phyloP scores from a whole-genome alignment of 2,797 vertebrate genomes.

The Epinephelus malabaricus region DNA sequence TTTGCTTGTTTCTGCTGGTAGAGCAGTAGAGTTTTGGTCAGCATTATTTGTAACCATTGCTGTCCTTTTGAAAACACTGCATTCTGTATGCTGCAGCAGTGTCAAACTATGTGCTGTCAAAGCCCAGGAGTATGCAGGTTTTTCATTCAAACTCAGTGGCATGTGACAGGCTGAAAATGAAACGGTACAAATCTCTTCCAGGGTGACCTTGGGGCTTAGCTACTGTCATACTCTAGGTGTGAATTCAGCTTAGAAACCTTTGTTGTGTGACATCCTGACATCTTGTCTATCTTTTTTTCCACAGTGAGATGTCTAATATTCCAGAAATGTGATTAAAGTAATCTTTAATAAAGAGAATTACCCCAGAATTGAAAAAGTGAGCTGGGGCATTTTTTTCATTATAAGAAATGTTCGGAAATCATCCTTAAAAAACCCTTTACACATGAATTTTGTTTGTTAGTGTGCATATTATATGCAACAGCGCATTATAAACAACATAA shows the following conservation, averaged over 20 bases:
- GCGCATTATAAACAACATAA: too few species aligned
- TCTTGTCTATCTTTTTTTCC: constrained; percentile 21
- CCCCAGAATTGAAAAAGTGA: constrained; percentile 11
- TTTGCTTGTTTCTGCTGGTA: not conserved
- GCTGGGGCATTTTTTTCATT: not conserved
- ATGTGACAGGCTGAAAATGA: constrained; percentile 68
- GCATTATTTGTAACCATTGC: constrained; percentile 6
- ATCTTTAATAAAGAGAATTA: constrained; percentile 26
- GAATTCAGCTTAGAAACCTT: constrained; percentile 41
- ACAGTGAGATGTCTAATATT: constrained; percentile 12
- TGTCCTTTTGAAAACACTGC: constrained; percentile 21
- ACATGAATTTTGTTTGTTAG: not conserved
- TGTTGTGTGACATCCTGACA: constrained; percentile 51
- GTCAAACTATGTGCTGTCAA: constrained; percentile 34
- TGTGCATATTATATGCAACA: too few species aligned
- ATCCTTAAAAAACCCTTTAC: not conserved
- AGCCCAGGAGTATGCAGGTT: constrained; percentile 52
- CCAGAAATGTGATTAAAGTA: constrained; percentile 25
- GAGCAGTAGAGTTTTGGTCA: not conserved
- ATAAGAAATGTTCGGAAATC: not conserved
- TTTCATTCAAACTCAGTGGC: constrained; percentile 64
- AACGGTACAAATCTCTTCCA: constrained; percentile 68
- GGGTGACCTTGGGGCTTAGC: constrained; percentile 60
- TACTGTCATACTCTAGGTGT: constrained; percentile 33
- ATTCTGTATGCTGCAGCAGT: constrained; percentile 27